Percentiles rank a stretch among this genome's conserved stretches.
Evolutionary conservation across 2,888 invertebrate genomes (phyloP).

Genomic region (Conus canariensis): DNA sequence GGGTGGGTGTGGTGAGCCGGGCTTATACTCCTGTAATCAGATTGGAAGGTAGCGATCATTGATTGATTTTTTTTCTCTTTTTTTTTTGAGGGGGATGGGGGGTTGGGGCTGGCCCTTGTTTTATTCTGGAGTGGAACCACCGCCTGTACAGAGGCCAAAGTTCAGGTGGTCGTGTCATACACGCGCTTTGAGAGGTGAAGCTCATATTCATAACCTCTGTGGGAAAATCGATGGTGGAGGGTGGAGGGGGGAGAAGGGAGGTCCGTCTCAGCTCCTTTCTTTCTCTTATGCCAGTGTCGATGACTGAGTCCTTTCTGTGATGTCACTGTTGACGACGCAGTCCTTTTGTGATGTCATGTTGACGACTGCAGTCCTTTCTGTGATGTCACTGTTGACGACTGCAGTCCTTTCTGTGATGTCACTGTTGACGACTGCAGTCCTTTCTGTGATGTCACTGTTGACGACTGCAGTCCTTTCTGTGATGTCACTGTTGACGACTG

Average conservation of each 20-base stretch:
- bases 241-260: background rate
- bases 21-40: constrained; percentile 13
- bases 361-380: too few species aligned
- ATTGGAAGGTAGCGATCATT: constrained; percentile 30
- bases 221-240: background rate
- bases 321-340: background rate
- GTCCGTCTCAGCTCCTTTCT: too few species aligned
- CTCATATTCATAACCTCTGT: background rate
- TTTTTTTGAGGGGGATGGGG: background rate
- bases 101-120: too few species aligned
- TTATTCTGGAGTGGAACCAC: too few species aligned
- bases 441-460: background rate
- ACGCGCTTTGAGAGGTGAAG: background rate
- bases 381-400: background rate
- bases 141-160: constrained; percentile 15
- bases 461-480: too few species aligned
- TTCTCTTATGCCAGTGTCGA: background rate
- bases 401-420: background rate
- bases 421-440: background rate
- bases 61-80: background rate
- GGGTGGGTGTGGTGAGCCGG: background rate
- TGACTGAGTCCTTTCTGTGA: background rate
- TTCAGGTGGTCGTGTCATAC: constrained; percentile 8
- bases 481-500: background rate
- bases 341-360: background rate